Evolutionary conservation across 92 coral and sea anemone species (phyloP).

Genomic region (Heliopora coerulea): DNA sequence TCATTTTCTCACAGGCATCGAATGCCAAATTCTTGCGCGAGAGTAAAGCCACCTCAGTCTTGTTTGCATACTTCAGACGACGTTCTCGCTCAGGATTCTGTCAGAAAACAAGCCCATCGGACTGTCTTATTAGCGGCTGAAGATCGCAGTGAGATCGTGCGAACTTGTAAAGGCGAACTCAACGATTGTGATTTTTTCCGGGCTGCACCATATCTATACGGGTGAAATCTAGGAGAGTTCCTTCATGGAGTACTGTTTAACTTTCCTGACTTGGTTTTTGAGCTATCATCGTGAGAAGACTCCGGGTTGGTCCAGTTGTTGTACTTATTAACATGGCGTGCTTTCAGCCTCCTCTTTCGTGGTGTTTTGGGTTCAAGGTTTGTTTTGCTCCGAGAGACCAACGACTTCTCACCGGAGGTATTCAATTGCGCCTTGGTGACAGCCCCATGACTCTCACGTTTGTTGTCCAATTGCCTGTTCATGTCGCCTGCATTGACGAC

Average conservation of each 20-base stretch:
- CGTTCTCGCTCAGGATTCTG: neutral
- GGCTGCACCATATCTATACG: neutral
- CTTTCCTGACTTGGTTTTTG: neutral
- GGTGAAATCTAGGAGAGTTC: constrained; percentile 1
- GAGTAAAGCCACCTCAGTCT: neutral
- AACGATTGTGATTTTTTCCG: constrained; percentile 3
- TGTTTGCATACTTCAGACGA: neutral
- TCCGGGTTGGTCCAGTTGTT: neutral
- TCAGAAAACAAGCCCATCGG: constrained; percentile 4
- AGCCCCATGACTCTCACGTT: neutral
- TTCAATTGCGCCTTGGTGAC: neutral
- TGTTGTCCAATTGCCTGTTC: neutral
- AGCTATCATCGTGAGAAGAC: neutral
- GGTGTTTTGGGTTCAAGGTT: neutral
- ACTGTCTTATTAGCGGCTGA: neutral
- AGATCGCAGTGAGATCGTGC: neutral
- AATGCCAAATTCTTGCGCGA: neutral
- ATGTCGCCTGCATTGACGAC: neutral
- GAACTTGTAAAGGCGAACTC: constrained; percentile 21
- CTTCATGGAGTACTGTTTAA: constrained; percentile 10
- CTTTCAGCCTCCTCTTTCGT: neutral
- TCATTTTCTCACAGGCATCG: neutral
- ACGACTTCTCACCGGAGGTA: no score
- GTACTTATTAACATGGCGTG: neutral
- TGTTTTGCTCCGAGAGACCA: neutral